Evolutionary conservation across 2,797 vertebrate species (phyloP).

Genomic region (Schizopygopsis pylzovi): DNA sequence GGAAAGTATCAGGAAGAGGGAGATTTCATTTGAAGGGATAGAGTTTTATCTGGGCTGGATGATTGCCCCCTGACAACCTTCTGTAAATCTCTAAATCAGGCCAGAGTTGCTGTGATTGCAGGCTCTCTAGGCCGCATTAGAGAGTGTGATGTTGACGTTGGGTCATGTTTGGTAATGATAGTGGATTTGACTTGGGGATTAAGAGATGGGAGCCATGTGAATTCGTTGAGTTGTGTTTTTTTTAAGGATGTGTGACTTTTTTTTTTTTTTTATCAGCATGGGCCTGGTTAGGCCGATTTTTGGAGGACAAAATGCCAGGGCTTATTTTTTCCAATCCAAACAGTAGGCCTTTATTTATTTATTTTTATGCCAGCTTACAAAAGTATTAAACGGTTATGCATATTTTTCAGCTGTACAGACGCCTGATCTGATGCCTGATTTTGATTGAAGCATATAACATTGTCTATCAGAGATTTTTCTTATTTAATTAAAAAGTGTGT

Average conservation of each 20-base stretch:
- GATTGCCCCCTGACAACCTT: conserved; percentile 45
- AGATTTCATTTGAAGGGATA: conserved; percentile 48
- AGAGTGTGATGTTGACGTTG: conserved; percentile 21
- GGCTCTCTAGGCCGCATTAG: conserved; percentile 27
- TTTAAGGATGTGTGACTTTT: neutral
- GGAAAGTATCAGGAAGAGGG: conserved; percentile 45
- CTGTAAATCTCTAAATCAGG: conserved; percentile 43
- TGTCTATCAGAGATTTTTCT: neutral
- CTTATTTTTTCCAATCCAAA: neutral
- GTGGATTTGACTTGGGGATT: conserved; percentile 49
- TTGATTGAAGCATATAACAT: neutral
- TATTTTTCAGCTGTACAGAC: neutral
- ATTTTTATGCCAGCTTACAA: conserved; percentile 10
- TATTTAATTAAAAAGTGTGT: neutral
- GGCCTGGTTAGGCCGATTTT: neutral
- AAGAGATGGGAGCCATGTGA: conserved; percentile 28
- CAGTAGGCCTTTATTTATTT: neutral
- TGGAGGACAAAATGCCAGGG: neutral
- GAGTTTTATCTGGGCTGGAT: conserved; percentile 48
- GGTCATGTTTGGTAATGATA: conserved; percentile 41
- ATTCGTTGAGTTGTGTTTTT: conserved; percentile 21
- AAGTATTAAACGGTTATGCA: neutral
- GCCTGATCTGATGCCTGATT: neutral
- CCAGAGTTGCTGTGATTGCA: conserved; percentile 43
- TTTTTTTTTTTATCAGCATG: neutral